A percentile compares a stretch with the other conserved stretches of the same genome.
Evolutionary conservation across 2,797 vertebrate species (phyloP).

Genomic region (Tauraco hartlaubi): DNA sequence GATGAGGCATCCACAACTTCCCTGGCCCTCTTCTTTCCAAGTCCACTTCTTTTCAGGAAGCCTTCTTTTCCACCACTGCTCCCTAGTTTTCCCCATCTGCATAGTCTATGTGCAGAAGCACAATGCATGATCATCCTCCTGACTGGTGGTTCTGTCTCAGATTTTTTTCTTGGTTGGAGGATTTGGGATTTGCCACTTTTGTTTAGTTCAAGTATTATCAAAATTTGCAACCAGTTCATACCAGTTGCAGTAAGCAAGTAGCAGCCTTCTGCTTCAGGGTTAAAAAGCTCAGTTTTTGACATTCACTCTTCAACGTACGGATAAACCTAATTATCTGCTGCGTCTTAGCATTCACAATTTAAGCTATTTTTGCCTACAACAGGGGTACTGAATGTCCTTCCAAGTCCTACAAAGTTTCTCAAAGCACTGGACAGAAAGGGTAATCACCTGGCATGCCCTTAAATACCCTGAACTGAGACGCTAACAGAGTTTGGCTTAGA

Average conservation of each 20-base stretch:
- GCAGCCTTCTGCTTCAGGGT: not conserved
- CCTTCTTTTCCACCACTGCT: not conserved
- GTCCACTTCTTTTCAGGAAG: not conserved
- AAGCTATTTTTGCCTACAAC: not conserved
- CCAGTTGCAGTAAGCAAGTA: not conserved
- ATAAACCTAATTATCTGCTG: not conserved
- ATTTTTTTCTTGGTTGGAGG: not conserved
- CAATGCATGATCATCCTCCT: not conserved
- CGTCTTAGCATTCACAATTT: not conserved
- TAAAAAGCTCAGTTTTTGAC: not conserved
- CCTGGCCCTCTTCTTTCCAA: not conserved
- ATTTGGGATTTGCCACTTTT: not conserved
- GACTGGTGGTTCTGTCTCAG: not conserved
- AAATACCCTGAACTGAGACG: not conserved
- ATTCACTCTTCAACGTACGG: not conserved
- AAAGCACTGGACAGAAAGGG: not conserved
- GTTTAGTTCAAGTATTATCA: not conserved
- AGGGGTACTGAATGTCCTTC: not conserved
- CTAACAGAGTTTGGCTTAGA: not conserved
- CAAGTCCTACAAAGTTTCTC: not conserved
- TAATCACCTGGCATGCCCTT: not conserved
- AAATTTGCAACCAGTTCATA: not conserved
- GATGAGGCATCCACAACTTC: not conserved
- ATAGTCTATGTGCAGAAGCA: not conserved
- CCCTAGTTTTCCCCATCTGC: not conserved